Base-by-base conservation (phyloP, 2,888 invertebrate species). In the Trichogramma evanescens region DNA sequence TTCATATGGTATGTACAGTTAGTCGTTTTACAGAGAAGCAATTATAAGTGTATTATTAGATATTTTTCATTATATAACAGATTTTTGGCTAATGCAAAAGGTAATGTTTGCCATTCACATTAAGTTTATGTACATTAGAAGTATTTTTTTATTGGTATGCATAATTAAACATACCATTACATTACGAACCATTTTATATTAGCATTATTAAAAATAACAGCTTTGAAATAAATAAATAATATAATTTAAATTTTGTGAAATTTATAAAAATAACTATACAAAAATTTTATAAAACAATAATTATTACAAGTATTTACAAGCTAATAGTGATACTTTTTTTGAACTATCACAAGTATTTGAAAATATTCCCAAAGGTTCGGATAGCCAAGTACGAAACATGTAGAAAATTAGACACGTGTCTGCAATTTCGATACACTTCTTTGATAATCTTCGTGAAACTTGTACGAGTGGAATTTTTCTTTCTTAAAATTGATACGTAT, bases 21-120 rank as follows among this genome's bases (percentile, higher is more conserved):
- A 65, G 55, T 56, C 52, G 54, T 59, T 56, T 62, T 63, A 65
- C 53, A 63, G 26, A 56, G 59, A 63, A 62, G 64, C 64, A 59
- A 45, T 61, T 49, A 57, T 46, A 48, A 6, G n/a, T 50, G 54
- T 51, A 13, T 54, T 51, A 58, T 58, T 50, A 56, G 42, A 44
- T 56, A 49, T 58, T 26, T 26, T 26, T 60, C 62, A 58, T 64
- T 60, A 57, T 60, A 58, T 56, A 62, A 64, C 60, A 64, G 58
- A 56, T 62, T 61, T 64, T 64, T 64, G 62, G 64, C 64, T 59
- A 62, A 62, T 58, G 62, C 58, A 59, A 64, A 59, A 57, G 26
- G 1, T 45, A 54, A 10, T 54, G 6, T 58, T 58, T 62, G 58
- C 64, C 55, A 64, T 62, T 62, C 56, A 64, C 57, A 57, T 59